Percentiles rank a stretch among this genome's conserved stretches.
Conservation (phyloP, 2,797 vertebrate genomes). For the Chloroceryle inda region DNA sequence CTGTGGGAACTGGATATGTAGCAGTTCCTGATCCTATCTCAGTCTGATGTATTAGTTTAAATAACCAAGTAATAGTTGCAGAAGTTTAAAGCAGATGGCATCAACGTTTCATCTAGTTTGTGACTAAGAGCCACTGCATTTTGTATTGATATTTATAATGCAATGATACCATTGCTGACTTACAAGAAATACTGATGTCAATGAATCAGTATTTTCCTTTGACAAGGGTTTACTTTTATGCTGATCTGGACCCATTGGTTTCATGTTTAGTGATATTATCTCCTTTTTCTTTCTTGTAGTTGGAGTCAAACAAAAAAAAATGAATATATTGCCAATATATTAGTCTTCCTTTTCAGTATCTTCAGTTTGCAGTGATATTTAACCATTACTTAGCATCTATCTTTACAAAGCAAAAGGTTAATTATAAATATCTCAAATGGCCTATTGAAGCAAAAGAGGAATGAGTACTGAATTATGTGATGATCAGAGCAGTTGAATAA, state of each 20-base stretch:
- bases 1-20: not conserved
- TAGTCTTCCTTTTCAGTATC: slow-evolving; percentile 30
- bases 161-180: not conserved
- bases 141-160: not conserved
- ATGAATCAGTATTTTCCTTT: not conserved
- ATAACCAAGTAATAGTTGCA: not conserved
- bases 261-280: not conserved
- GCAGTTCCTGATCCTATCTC: not conserved
- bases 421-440: slow-evolving; percentile 53
- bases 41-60: not conserved
- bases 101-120: not conserved
- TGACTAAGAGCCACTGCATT: not conserved
- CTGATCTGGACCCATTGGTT: not conserved
- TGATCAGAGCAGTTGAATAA: slow-evolving; percentile 44
- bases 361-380: slow-evolving; percentile 52
- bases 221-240: not conserved
- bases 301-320: not conserved
- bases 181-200: not conserved
- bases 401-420: slow-evolving; percentile 21
- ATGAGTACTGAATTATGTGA: slow-evolving; percentile 46
- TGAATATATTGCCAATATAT: not conserved
- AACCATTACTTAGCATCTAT: slow-evolving; percentile 57
- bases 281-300: not conserved
- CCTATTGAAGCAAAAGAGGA: slow-evolving; percentile 46
- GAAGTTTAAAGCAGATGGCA: not conserved